Conservation (phyloP, 2,888 invertebrate genomes). For the Microplitis deprimator region DNA sequence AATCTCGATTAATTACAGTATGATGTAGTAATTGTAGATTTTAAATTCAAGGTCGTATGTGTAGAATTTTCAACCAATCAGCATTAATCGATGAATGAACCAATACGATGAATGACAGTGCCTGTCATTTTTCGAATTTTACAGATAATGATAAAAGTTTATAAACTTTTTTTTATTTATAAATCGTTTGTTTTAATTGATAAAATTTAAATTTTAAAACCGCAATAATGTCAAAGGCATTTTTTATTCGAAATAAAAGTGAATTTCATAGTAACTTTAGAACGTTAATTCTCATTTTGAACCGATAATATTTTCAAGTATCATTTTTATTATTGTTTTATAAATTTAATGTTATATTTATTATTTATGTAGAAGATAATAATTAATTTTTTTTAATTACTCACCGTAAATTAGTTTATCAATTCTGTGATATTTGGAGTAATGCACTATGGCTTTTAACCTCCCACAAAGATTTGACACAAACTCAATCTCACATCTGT, state of each 20-base stretch:
- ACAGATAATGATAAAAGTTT: not conserved
- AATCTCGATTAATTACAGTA: not conserved
- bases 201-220: not conserved
- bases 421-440: constrained; percentile 46
- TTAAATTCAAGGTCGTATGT: constrained; percentile 17
- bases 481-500: constrained; percentile 60
- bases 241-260: not conserved
- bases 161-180: not conserved
- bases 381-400: constrained; percentile 39
- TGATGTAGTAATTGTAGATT: constrained; percentile 1
- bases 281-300: not conserved
- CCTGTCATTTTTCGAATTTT: constrained; percentile 6
- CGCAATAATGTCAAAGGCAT: not conserved
- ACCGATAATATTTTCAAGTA: not conserved
- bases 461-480: constrained; percentile 65
- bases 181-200: not conserved
- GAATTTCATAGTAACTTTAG: not conserved
- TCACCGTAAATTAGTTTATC: constrained; percentile 53
- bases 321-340: not conserved
- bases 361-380: not conserved
- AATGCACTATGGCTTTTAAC: constrained; percentile 54
- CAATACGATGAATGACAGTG: constrained; percentile 15
- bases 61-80: constrained; percentile 15
- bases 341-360: not conserved
- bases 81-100: not conserved